A percentile compares a stretch with the other conserved stretches of the same genome.
These are phyloP conservation scores for Drosophila biarmipes DNA, from an alignment of 1,140 invertebrate genomes.

Conservation along the genomic window DNA sequence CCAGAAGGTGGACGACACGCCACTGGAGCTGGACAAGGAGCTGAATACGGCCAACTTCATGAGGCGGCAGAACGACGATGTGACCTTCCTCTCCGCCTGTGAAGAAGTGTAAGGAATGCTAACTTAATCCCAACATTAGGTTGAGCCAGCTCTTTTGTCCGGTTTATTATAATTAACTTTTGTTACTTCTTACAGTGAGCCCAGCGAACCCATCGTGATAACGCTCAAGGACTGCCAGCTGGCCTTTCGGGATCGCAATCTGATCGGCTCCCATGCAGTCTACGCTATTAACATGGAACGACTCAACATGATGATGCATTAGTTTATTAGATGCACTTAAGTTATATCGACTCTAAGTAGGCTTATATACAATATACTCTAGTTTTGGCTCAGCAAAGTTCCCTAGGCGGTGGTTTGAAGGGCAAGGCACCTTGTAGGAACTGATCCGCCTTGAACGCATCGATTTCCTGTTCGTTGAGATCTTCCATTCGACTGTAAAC, in stretches of 20 bases:
- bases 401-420: conserved; percentile 69
- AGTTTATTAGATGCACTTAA: conserved; percentile 9
- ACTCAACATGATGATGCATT: conserved; percentile 86
- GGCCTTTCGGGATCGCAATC: conserved; percentile 86
- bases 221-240: conserved; percentile 86
- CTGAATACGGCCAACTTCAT: conserved; percentile 84
- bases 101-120: conserved; percentile 74
- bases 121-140: no score
- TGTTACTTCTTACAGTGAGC: conserved; percentile 74
- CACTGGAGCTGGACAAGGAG: conserved; percentile 85
- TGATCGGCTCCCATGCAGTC: conserved; percentile 86
- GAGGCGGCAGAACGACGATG: conserved; percentile 85
- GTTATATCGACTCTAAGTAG: conserved; percentile 7
- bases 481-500: conserved; percentile 68
- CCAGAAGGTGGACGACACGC: conserved; percentile 84
- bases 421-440: conserved; percentile 71
- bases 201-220: conserved; percentile 80
- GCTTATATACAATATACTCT: conserved; percentile 19
- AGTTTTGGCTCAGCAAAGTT: conserved; percentile 53
- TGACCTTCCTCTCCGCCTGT: conserved; percentile 76
- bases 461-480: conserved; percentile 67
- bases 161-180: no score
- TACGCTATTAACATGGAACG: conserved; percentile 87
- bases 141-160: no score
- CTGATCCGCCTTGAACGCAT: conserved; percentile 72